Conservation (phyloP, 2,113 vertebrate species). For the Pelecanoides urinatrix region DNA sequence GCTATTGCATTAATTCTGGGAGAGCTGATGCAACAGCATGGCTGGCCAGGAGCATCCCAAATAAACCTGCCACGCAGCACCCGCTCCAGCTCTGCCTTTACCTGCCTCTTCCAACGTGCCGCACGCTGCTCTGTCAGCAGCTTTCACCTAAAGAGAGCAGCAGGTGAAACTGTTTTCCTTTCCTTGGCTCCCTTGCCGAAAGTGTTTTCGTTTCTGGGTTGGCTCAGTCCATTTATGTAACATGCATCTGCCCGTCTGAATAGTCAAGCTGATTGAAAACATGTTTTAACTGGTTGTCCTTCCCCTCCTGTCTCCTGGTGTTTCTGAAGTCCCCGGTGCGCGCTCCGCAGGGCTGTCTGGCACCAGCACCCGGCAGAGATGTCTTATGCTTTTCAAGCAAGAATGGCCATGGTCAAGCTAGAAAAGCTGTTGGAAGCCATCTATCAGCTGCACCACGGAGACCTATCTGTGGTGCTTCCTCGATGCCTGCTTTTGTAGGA, state of each 20-base stretch:
- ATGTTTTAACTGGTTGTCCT: conserved; percentile 38
- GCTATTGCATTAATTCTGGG: not conserved
- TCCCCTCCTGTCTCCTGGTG: conserved; percentile 9
- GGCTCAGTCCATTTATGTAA: conserved; percentile 10
- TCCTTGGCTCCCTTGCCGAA: not conserved
- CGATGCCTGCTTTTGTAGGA: not conserved
- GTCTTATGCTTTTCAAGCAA: not conserved
- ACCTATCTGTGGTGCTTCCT: not conserved
- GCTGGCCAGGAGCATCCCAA: not conserved
- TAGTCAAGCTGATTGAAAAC: conserved; percentile 21
- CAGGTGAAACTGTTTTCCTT: conserved; percentile 38
- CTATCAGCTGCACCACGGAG: not conserved
- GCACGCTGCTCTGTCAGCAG: not conserved
- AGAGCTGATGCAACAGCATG: not conserved
- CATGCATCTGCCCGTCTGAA: not conserved
- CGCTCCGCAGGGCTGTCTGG: not conserved
- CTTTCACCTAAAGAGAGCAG: not conserved
- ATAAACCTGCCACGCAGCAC: not conserved
- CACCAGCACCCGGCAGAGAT: not conserved
- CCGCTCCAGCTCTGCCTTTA: not conserved
- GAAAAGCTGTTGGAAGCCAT: not conserved
- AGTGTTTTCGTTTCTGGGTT: conserved; percentile 19
- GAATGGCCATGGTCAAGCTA: not conserved
- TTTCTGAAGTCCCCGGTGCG: not conserved
- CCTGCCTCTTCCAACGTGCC: not conserved